phyloP scores from a whole-genome alignment of 1,140 invertebrate genomes.

The Oryctes rhinoceros region DNA sequence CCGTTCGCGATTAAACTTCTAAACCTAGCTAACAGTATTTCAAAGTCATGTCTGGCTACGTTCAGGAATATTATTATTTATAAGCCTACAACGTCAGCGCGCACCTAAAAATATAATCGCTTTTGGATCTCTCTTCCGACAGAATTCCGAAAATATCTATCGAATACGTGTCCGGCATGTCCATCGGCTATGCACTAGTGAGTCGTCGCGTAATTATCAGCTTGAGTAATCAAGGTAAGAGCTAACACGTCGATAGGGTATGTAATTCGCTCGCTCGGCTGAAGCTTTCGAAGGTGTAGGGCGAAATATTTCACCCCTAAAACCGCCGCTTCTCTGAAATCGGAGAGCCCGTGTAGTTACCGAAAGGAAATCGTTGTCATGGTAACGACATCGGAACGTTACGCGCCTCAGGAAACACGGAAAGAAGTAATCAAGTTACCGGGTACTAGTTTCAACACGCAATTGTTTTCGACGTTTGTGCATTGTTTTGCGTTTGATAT shows the following conservation, averaged over 20 bases:
- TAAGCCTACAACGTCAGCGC: no score
- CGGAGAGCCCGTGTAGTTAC: constrained; percentile 12
- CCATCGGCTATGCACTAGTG: background rate
- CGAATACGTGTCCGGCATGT: background rate
- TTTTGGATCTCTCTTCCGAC: no score
- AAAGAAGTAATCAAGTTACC: constrained; percentile 22
- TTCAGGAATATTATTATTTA: no score
- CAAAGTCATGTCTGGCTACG: no score
- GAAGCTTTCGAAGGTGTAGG: background rate
- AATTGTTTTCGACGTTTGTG: constrained; percentile 13
- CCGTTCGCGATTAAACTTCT: no score
- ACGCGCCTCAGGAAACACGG: constrained; percentile 12
- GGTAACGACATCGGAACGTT: constrained; percentile 4
- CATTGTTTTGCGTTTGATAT: constrained; percentile 22
- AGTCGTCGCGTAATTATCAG: constrained; percentile 4
- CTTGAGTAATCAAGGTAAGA: constrained; percentile 9
- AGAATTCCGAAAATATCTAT: no score
- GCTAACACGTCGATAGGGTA: background rate
- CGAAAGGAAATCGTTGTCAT: constrained; percentile 17
- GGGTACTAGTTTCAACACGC: constrained; percentile 20
- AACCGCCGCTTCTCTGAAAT: constrained; percentile 7
- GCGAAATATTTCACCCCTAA: constrained; percentile 19
- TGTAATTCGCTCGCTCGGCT: background rate
- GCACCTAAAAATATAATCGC: no score
- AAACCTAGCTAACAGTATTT: no score